These are phyloP conservation scores for Acrocephalus kingi DNA, from an alignment of 2,113 vertebrate genomes.

Conservation along the genomic window DNA sequence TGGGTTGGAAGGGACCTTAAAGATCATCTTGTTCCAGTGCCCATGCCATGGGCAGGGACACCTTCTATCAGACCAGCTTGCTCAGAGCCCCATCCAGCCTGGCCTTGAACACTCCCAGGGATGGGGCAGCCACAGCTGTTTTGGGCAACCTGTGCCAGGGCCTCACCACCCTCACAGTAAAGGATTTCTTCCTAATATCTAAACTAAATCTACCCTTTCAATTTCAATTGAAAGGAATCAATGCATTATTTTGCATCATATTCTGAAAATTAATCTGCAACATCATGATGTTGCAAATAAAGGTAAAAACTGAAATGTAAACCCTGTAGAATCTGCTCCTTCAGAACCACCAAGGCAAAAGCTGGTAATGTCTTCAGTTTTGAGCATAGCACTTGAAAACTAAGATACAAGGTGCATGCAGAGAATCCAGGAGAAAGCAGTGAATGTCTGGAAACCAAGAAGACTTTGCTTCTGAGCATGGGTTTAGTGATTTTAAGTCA, in stretches of 20 bases:
- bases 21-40: not conserved
- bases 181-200: not conserved
- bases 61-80: not conserved
- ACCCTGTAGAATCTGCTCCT: not conserved
- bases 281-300: not conserved
- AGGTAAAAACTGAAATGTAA: not conserved
- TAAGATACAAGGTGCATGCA: not conserved
- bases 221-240: rapidly evolving
- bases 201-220: not conserved
- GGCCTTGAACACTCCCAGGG: not conserved
- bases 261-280: not conserved
- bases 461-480: not conserved
- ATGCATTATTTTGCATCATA: not conserved
- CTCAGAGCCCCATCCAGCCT: not conserved
- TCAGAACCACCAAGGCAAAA: not conserved
- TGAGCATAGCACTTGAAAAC: not conserved
- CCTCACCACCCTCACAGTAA: not conserved
- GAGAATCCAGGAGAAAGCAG: not conserved
- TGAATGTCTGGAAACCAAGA: not conserved
- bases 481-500: not conserved
- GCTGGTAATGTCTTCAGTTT: not conserved
- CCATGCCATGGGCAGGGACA: not conserved
- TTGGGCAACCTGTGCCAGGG: not conserved
- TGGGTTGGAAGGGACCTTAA: not conserved
- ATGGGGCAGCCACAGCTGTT: not conserved